Percentiles rank a stretch among this genome's conserved stretches.
These are phyloP conservation scores for Poeciliopsis retropinna DNA, from an alignment of 2,113 vertebrate species.

Conservation along the genomic window DNA sequence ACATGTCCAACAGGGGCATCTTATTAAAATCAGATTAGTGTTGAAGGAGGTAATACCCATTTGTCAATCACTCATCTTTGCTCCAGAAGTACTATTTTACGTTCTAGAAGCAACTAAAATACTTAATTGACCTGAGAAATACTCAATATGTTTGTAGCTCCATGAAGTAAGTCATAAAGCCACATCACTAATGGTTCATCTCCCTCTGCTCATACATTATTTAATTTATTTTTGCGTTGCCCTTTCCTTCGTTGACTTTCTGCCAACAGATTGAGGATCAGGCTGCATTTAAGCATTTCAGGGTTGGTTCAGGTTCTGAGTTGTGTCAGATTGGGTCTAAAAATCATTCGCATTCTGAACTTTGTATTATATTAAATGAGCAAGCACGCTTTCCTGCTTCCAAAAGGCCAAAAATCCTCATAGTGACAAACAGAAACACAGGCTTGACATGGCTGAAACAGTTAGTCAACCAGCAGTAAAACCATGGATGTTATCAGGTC, in stretches of 20 bases:
- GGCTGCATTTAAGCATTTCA: too few species aligned
- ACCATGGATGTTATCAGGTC: background rate
- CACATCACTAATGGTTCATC: constrained; percentile 38
- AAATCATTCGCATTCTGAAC: constrained; percentile 26
- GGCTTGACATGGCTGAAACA: background rate
- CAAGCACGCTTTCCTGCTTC: background rate
- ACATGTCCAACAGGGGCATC: background rate
- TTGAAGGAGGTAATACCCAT: constrained; percentile 28
- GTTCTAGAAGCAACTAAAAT: constrained; percentile 12
- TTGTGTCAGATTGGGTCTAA: constrained; percentile 14
- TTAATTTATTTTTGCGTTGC: background rate
- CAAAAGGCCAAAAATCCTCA: background rate
- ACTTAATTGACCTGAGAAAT: constrained; percentile 25
- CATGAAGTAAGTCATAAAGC: constrained; percentile 16
- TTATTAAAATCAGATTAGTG: background rate
- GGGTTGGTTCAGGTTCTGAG: too few species aligned
- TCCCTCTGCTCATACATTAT: constrained; percentile 5
- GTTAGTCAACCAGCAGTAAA: constrained; percentile 5
- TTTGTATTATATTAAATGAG: constrained; percentile 10
- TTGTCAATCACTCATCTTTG: constrained; percentile 42
- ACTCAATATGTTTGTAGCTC: background rate
- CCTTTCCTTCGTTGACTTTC: background rate
- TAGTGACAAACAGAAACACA: background rate
- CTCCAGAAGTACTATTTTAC: constrained; percentile 39
- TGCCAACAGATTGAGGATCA: background rate